Base-by-base conservation (phyloP, 2,888 invertebrate species). In the Bursaphelenchus okinawaensis region DNA sequence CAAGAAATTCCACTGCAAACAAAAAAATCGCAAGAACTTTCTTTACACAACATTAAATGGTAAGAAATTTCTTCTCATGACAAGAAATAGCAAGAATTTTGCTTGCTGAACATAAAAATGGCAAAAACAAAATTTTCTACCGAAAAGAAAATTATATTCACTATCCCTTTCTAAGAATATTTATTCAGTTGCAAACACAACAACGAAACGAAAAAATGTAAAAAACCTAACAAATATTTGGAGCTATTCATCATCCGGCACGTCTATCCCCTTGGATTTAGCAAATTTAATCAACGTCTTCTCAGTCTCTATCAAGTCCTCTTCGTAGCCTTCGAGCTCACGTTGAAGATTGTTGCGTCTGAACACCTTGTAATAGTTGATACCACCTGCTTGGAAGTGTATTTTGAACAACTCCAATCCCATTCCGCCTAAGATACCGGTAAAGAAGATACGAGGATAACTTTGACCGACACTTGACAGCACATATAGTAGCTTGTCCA, bases 391-490 rank as follows among this genome's bases (percentile, higher is more conserved):
- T 26, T 59, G 31, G 22, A 74, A 68, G 51, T 71, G 29, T 27
- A 70, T 73, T 50, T 79, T 81, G 70, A 81, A 76, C 50, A 81
- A 67, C 57, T 81, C 80, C 63, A 81, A 79, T 31, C 74, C 73
- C 40, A 75, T 76, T 26, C 81, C 81, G 52, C 65, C 69, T 27
- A 72, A 63, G 27, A 71, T 60, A 55, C 80, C 80, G 55, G 74
- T 31, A 12, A 65, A 55, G 56, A 77, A 78, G 22, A 61, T 59
- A 24, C 54, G 31, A 3, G 52, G 28, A 26, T 63, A 67, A 27
- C 59, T 56, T 52, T 58, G 59, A 24, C 57, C 57, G 40, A 55
- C 55, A 3, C 59, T n/a, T 52, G 19, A 20, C n/a, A 66, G 57
- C 20, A 27, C 55, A 22, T 52, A 52, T 19, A 52, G 27, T 31